Base-by-base conservation (phyloP, 2,113 vertebrate genomes). In the Tupaia chinensis region DNA sequence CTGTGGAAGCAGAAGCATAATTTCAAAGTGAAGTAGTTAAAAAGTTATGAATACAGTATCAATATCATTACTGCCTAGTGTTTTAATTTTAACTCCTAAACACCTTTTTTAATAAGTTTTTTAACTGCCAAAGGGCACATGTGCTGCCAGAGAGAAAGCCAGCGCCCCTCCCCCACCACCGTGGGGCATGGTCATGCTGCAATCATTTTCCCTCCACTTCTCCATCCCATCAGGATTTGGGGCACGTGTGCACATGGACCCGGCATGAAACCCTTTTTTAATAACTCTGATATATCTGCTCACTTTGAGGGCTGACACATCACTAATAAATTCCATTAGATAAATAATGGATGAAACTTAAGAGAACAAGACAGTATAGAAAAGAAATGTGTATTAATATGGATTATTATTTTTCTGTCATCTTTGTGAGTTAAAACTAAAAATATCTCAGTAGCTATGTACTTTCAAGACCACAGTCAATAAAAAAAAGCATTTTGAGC, bases 1-100 rank as follows among this genome's bases (percentile, higher is more conserved):
- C 99, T 99, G 98, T 87, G 87, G 84, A 97, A 96, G 32, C 53
- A 97, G 27, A 97, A 87, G 85, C 27, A 87, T 20, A 91, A 93
- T 96, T 96, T 93, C 88, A 96, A 95, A 89, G 68, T 87, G 65
- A 95, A 88, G 61, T 7, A 68, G 34, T 80, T 76, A 91, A 87
- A 87, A 0, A 63, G 19, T 9, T 25, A 82, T 8, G 89, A 81
- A 87, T 80, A 87, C 25, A 86, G 87, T 60, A 92, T 93, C 72
- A 97, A 53, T 82, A 76, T 20, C 44, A 85, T 34, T 79, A 97
- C 10, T 69, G 53, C 9, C 32, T 17, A 66, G 34, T n/a, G 60
- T 77, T 83, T 82, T 27, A 69, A 56, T 27, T 86, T 83, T 74
- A 61, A 44, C 81, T 86, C 53, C 20, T 22, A 84, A 79, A 83